Conservation (phyloP, 2,113 vertebrate genomes). For the Epinephelus moara region DNA sequence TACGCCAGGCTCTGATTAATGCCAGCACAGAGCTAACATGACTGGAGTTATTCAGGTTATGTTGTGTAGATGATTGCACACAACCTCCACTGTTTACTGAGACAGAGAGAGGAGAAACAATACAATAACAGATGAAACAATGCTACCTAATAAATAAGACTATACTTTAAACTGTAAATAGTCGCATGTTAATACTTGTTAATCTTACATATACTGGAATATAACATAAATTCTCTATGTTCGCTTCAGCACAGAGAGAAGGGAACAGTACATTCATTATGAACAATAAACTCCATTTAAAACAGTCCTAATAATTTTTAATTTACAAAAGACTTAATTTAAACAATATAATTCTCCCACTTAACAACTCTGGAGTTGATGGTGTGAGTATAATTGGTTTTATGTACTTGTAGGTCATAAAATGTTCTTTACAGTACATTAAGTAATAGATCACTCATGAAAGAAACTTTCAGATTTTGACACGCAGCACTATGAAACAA, state of each 20-base stretch:
- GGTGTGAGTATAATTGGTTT: slow-evolving; percentile 31
- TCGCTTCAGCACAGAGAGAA: background rate
- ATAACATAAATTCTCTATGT: slow-evolving; percentile 9
- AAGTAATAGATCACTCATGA: slow-evolving; percentile 16
- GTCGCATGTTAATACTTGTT: slow-evolving; percentile 21
- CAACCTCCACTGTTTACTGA: slow-evolving; percentile 99
- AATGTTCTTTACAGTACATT: slow-evolving; percentile 39
- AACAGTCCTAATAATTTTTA: slow-evolving; percentile 9
- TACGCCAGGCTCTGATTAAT: slow-evolving; percentile 99
- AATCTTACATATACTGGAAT: slow-evolving; percentile 10
- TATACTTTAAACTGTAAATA: slow-evolving; percentile 34
- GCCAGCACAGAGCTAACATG: slow-evolving; percentile 99
- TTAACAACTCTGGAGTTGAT: slow-evolving; percentile 27
- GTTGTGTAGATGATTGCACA: slow-evolving; percentile 98
- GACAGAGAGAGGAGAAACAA: slow-evolving; percentile 75
- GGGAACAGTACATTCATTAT: background rate
- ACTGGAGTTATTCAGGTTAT: slow-evolving; percentile 99
- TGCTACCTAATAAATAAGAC: slow-evolving; percentile 54
- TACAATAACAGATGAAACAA: slow-evolving; percentile 60
- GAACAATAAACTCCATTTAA: slow-evolving; percentile 16
- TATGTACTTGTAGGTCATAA: slow-evolving; percentile 39
- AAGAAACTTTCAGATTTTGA: background rate
- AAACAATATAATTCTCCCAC: slow-evolving; percentile 12
- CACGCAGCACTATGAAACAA: background rate
- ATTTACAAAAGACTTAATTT: slow-evolving; percentile 22